Evolutionary conservation across 2,888 invertebrate genomes (phyloP).

Genomic region (Drosophila subquinaria): DNA sequence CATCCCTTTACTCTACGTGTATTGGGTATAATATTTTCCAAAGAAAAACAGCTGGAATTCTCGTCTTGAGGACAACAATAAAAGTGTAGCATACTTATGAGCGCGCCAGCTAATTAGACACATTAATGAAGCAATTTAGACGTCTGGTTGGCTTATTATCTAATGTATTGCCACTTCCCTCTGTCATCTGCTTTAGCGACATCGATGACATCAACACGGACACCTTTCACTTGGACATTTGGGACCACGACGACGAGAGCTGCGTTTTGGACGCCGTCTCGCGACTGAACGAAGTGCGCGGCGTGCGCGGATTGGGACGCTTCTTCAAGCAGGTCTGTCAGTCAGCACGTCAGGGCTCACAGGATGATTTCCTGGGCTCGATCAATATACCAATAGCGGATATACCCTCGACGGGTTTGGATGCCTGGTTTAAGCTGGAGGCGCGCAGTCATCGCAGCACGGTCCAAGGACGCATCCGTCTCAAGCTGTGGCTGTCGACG

Average conservation of each 20-base stretch:
- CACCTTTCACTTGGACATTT: conserved; percentile 93
- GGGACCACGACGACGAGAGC: conserved; percentile 98
- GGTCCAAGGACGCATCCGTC: conserved; percentile 95
- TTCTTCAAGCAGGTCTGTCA: conserved; percentile 99
- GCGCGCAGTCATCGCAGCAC: conserved; percentile 96
- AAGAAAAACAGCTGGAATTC: neutral
- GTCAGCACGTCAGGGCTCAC: conserved; percentile 96
- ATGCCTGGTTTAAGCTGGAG: conserved; percentile 96
- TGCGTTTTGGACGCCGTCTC: conserved; percentile 98
- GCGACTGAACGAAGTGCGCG: conserved; percentile 96
- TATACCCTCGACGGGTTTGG: conserved; percentile 96
- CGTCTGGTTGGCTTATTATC: conserved; percentile 17
- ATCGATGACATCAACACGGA: conserved; percentile 95
- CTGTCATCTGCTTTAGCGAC: conserved; percentile 87
- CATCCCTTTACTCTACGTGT: neutral
- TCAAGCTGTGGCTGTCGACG: conserved; percentile 95
- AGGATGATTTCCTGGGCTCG: conserved; percentile 95
- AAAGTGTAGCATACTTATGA: conserved; percentile 50
- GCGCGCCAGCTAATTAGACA: conserved; percentile 45
- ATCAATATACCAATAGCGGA: conserved; percentile 91
- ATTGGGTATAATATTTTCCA: neutral
- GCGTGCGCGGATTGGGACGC: conserved; percentile 95
- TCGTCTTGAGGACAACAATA: neutral
- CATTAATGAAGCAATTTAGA: conserved; percentile 37
- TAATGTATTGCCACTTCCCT: neutral